Percentiles rank a stretch among this genome's conserved stretches.
Conservation (phyloP, 2,797 vertebrate species). For the Nannoperca obscura region DNA sequence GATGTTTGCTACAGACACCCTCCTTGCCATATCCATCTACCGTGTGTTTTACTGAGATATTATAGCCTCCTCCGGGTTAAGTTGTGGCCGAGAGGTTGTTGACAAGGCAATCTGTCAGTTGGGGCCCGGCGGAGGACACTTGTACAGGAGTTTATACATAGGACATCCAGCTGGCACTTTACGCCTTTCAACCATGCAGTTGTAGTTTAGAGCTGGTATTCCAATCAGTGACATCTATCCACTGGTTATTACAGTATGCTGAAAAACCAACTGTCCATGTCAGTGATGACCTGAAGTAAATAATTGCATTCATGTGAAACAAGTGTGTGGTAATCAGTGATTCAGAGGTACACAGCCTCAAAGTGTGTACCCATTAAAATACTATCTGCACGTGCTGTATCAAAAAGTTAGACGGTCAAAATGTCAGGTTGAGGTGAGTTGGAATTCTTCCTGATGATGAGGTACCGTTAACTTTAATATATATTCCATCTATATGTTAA, state of each 20-base stretch:
- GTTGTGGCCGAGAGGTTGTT: conserved; percentile 63
- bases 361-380: neutral
- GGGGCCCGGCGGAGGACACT: conserved; percentile 51
- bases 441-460: neutral
- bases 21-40: conserved; percentile 25
- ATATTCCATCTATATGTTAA: neutral
- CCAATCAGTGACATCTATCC: neutral
- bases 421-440: neutral
- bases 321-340: neutral
- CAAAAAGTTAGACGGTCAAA: no score
- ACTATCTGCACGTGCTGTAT: neutral
- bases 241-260: neutral
- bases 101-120: conserved; percentile 74
- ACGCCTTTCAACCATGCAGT: conserved; percentile 7
- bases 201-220: conserved; percentile 5
- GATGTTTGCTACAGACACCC: conserved; percentile 27
- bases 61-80: conserved; percentile 34
- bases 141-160: conserved; percentile 19
- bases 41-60: conserved; percentile 31
- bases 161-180: conserved; percentile 33
- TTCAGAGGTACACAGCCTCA: neutral
- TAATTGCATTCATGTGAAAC: neutral
- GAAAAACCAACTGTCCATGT: neutral
- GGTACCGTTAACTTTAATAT: neutral
- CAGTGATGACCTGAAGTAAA: neutral